These are phyloP conservation scores for Grammomys surdaster DNA, from an alignment of 2,113 vertebrate species.

Conservation along the genomic window DNA sequence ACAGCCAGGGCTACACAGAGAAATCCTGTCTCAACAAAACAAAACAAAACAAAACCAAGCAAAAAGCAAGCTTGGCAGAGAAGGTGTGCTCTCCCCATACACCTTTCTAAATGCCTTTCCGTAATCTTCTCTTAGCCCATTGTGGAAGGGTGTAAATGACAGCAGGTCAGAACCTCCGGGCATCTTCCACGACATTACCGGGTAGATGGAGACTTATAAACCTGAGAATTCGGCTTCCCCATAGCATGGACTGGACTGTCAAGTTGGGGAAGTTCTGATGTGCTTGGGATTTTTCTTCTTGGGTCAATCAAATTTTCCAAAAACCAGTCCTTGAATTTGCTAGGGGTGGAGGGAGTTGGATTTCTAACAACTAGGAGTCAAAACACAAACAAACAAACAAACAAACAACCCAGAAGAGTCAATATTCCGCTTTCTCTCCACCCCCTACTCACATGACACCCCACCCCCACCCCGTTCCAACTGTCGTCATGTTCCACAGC, in stretches of 20 bases:
- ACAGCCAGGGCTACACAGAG: neutral
- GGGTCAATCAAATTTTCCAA: neutral
- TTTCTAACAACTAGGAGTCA: neutral
- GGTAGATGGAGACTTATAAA: neutral
- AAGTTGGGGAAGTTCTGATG: neutral
- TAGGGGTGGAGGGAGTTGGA: neutral
- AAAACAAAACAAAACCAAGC: neutral
- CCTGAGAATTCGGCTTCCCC: neutral
- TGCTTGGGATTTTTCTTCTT: slow-evolving; percentile 9
- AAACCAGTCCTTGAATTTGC: neutral
- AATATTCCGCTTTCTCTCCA: neutral
- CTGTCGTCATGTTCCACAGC: neutral
- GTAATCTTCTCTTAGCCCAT: neutral
- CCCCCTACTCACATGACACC: neutral
- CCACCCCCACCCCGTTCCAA: neutral
- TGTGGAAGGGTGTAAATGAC: neutral
- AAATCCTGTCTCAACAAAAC: neutral
- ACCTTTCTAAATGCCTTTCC: neutral
- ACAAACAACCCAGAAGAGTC: neutral
- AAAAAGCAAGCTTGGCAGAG: neutral
- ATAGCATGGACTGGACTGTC: neutral
- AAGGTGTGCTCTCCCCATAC: neutral
- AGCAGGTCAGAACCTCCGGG: neutral
- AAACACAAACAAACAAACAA: neutral
- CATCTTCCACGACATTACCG: neutral